Evolutionary conservation across 2,113 vertebrate species (phyloP), one percentile per base, ranked within the genome.

Genomic region (Channa maculata): DNA sequence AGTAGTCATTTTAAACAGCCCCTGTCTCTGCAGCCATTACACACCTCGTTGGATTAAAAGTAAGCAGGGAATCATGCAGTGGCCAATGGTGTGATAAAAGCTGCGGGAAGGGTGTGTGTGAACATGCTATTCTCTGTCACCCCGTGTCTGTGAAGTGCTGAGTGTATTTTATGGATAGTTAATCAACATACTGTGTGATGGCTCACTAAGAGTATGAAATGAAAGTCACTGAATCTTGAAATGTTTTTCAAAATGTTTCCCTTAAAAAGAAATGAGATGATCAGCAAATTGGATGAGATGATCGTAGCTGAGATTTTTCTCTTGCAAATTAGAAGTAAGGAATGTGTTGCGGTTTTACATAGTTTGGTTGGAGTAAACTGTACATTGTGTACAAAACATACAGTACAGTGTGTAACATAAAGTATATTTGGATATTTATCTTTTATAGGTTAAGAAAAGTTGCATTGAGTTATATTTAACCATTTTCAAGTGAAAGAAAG

Each of bases 31-130:
- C 75, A 69, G 86, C 77, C 87, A 86, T 90, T 89, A 89, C 80
- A 80, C 87, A 71, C 78, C 87, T 82, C 77, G 59, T 80, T 83
- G 78, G 83, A 76, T 69, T 86, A 65, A 81, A 83, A 65, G 73
- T 68, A 75, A 78, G 64, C 46, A 0, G 60, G 74, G 75, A 80
- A 57, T 75, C 77, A 62, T 52, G 75, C 71, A 3, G 75, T 51
- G 65, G 61, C 54, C 78, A 44, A 48, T 55, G 67, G 65, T 37
- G 73, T 71, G 75, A 73, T 77, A 67, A 87, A 72, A 79, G 68
- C 77, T 15, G 15, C 15, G 24, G n/a, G 14, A 4, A 8, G 61
- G 43, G n/a, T 45, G 24, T 34, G 65, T 53, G 5, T 15, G 70
- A 6, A 44, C 11, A 10, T 63, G 69, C 34, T 14, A 51, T 74